Evolutionary conservation across 1,140 invertebrate species (phyloP), one percentile per base, ranked within the genome.

Genomic region (Pseudomyrmex concolor): DNA sequence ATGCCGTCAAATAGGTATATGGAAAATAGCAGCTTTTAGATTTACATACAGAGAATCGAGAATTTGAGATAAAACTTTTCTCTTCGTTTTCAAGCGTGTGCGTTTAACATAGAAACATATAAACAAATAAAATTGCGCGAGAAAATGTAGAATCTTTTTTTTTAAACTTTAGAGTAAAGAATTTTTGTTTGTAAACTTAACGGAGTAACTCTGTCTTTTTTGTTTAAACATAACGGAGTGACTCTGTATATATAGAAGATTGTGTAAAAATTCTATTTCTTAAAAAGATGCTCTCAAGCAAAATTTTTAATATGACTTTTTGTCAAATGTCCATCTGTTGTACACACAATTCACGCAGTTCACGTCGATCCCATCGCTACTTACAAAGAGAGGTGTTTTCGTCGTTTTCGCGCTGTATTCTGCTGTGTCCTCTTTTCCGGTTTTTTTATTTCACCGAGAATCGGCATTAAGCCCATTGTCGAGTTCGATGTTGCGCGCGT

Each of bases 391-490:
- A 34, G 19, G n/a, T 45, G 78, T 68, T 25, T 25, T 57, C 34
- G 34, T 73, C 43, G 55, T 59, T 34, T 34, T 34, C 45, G 22
- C 45, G 22, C 17, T 67, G 66, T 45, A 62, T 63, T 82, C n/a
- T 13, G 34, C 48, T n/a, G 55, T 22, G 13, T 51, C n/a, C 48
- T 17, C 17, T 43, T 54, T 63, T 13, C 19, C 7, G 34, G 34
- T 3, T 8, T 63, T 64, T 64, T 55, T 57, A 55, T 82, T 74
- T 62, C 12, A 70, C 54, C 1, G 43, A 19, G 43, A 70, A 57
- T n/a, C 64, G 64, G 51, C 76, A 70, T 78, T 78, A 70, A 78
- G 19, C 15, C 64, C 54, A 78, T 78, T 70, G 76, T 78, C 76
- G 63, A 68, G 64, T 59, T 78, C 76, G 54, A 70, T 70, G 54